A percentile compares a stretch with the other conserved stretches of the same genome.
These are phyloP conservation scores for Knipowitschia caucasica DNA, from an alignment of 2,797 vertebrate species.

Conservation along the genomic window DNA sequence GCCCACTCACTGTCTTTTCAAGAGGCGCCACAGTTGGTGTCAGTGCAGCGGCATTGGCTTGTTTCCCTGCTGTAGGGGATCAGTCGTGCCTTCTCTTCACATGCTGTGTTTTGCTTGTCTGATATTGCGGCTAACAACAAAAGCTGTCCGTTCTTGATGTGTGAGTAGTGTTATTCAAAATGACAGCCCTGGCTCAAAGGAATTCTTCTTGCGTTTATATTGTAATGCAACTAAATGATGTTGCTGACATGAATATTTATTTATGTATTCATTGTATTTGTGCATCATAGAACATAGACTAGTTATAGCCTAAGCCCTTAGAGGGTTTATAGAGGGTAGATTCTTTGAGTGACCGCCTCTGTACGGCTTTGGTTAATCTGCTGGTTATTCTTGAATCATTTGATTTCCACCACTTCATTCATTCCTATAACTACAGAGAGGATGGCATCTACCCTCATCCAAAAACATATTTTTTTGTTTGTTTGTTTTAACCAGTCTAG, in stretches of 20 bases:
- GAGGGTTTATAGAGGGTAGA: too few species aligned
- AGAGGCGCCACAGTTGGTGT: conserved; percentile 7
- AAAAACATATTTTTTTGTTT: too few species aligned
- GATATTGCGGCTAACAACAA: conserved; percentile 2
- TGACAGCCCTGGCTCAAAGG: not conserved
- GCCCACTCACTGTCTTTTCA: conserved; percentile 12
- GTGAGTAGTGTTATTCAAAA: not conserved
- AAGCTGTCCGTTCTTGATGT: conserved; percentile 1
- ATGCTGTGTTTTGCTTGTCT: conserved; percentile 1
- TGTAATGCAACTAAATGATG: not conserved
- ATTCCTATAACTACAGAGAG: too few species aligned
- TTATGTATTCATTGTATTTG: not conserved
- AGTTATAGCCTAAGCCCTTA: too few species aligned
- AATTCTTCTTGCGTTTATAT: not conserved
- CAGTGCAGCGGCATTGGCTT: conserved; percentile 5
- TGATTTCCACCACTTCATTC: not conserved
- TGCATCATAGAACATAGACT: too few species aligned
- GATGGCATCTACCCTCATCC: too few species aligned
- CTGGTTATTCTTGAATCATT: not conserved
- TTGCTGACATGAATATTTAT: not conserved
- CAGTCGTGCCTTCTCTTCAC: not conserved
- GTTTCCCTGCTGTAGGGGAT: conserved; percentile 10
- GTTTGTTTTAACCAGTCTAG: too few species aligned
- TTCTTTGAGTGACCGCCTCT: too few species aligned
- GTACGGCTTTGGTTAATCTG: not conserved